Evolutionary conservation across 2,113 vertebrate species (phyloP), one percentile per base, ranked within the genome.

Genomic region (Synodontis membranacea): DNA sequence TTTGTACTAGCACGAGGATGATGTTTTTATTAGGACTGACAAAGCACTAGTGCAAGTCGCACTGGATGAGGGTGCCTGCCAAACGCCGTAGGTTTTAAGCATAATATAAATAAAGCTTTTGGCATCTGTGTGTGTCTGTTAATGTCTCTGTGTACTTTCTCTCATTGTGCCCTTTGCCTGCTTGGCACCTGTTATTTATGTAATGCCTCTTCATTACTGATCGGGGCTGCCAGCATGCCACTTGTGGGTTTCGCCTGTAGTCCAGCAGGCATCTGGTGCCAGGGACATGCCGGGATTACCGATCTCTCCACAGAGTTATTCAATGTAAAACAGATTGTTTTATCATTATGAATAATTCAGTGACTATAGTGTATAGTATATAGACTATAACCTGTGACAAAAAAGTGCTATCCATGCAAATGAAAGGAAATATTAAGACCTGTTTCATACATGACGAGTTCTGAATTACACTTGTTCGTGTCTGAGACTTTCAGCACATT

Each of bases 221-320:
- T 44, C 34, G 31, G 70, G 68, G 34, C 48, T n/a, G 14, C 48
- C 56, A 17, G 39, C 8, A 56, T 60, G 90, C 92, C 92, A 93
- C 92, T 91, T 94, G 93, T 46, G 25, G 70, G 72, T 34, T 62
- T 75, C 15, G 15, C 39, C 72, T 14, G 12, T 48, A 48, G 39
- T 58, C 84, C 72, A 23, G 14, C 19, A 0, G 58, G 80, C 56
- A 82, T 46, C 37, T 64, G 17, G 15, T 66, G 25, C 80, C 58
- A 82, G 28, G 42, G 42, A 28, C 15, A 82, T 39, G 80, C 28
- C 21, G 39, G 37, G 28, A 66, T 64, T 64, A 44, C 28, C 58
- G 0, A 56, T 28, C 15, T 50, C 6, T 48, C 44, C 25, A 48
- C 42, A n/a, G 42, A 48, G 28, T 19, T 31, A 50, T 78, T 78